Evolutionary conservation across 2,888 invertebrate genomes (phyloP).

Genomic region (Amphipoea lucens): DNA sequence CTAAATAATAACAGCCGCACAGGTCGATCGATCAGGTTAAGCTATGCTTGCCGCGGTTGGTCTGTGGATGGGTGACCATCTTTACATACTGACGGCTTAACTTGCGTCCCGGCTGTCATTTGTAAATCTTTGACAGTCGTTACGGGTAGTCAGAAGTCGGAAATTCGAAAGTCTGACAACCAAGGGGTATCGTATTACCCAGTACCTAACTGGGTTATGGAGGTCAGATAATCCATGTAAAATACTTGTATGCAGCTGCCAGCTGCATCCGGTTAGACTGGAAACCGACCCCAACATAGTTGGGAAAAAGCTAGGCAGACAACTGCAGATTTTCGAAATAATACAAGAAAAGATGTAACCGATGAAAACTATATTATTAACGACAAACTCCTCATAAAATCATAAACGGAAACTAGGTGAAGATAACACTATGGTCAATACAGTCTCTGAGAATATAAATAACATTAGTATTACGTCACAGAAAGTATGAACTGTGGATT

Average conservation of each 20-base stretch:
- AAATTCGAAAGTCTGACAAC: neutral
- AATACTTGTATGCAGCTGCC: neutral
- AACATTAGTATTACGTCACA: neutral
- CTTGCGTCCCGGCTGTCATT: neutral
- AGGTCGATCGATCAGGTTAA: neutral
- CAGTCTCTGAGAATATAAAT: neutral
- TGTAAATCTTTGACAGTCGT: neutral
- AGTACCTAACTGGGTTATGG: neutral
- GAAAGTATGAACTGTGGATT: neutral
- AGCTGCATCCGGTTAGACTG: neutral
- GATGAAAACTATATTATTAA: neutral
- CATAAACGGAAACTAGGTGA: neutral
- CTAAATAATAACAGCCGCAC: neutral
- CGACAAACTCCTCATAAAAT: neutral
- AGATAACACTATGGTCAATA: neutral
- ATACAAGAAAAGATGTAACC: neutral
- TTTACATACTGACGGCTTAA: neutral
- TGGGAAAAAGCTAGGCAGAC: neutral
- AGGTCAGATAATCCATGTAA: neutral
- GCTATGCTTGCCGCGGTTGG: neutral
- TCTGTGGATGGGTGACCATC: neutral
- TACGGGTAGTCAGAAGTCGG: neutral
- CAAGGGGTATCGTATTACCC: neutral
- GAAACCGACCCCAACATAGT: neutral
- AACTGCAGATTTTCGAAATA: constrained; percentile 3